Evolutionary conservation across 1,140 invertebrate species (phyloP), one percentile per base, ranked within the genome.

Genomic region (Babylonia areolata): DNA sequence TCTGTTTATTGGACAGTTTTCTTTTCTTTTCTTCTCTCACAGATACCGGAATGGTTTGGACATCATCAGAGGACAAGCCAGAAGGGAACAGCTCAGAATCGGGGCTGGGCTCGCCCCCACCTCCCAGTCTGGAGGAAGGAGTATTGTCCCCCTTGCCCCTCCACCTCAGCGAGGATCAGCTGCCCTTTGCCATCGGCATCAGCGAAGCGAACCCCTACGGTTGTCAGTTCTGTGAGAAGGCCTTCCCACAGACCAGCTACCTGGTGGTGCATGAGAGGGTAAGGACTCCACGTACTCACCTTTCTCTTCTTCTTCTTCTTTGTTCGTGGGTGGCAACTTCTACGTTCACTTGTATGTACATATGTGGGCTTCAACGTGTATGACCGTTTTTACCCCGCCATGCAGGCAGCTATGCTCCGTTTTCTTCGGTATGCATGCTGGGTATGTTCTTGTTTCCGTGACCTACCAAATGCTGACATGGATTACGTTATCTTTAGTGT

Each of bases 231-330:
- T 99, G 98, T 95, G 97, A 98, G 87, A 97, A 97, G 94, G 97
- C 97, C 77, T 99, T 98, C 95, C 96, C 97, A 1, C 95, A 97
- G 71, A 96, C 97, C 46, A 97, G 96, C 83, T 97, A 97, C 93
- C 95, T 98, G 88, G 98, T 97, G 94, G 97, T 97, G 94, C 98
- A 98, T 95, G 97, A 98, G 95, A 97, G 98, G 97, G 98, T 98
- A 94, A 95, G 94, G 82, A 23, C 58, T 51, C 9, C 9, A 17
- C 2, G 46, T 51, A 12, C 17, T 51, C 17, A 12, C 17, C 17
- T 51, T 51, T 51, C 2, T 51, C 17, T 51, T 51, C 2, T 51
- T 51, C 17, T 51, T 3, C 17, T 51, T 51, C 17, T 51, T 51
- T 1, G n/a, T n/a, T n/a, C n/a, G n/a, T n/a, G n/a, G n/a, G n/a